Evolutionary conservation across 2,888 invertebrate genomes (phyloP), one percentile per base, ranked within the genome.

Genomic region (Melanophora roralis): DNA sequence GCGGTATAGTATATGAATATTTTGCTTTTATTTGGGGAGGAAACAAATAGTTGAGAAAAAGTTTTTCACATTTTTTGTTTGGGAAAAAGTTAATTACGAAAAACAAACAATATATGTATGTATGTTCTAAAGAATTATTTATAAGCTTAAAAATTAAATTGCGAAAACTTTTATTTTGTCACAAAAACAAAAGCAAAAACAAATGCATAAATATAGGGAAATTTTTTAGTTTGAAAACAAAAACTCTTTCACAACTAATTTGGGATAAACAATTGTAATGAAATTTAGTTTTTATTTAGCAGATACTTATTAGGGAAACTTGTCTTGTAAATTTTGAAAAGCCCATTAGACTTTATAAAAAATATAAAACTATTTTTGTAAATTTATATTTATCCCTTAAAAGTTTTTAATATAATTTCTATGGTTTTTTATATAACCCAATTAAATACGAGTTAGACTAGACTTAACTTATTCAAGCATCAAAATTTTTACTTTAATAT

Each of bases 111-210:
- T 53, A 65, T 62, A 45, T 45, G 23, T 53, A 36, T 55, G 53
- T 23, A 72, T 64, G 53, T 57, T 59, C 32, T 27, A 78, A 49
- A 67, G 65, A 71, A 75, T 75, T 67, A 76, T 80, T 76, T 67
- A 75, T 75, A 75, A 75, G 75, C 65, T 80, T 75, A 64, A 76
- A 79, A 68, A 72, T 75, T 65, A 72, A 76, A 76, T 72, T 76
- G 62, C 47, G 38, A 64, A 69, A 69, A 76, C 47, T 76, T 76
- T 76, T 76, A 43, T 57, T 55, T 62, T 62, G 53, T 75, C 36
- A 68, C 60, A 68, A 59, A n/a, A 67, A 49, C 59, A 67, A 74
- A 68, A 51, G 16, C 34, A 23, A 23, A 49, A 74, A 74, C 59
- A 32, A 73, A 74, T 74, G 21, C 43, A 51, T 51, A 57, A 65